These are phyloP conservation scores for Archivesica marissinica DNA, from an alignment of 1,140 invertebrate species.

Conservation along the genomic window DNA sequence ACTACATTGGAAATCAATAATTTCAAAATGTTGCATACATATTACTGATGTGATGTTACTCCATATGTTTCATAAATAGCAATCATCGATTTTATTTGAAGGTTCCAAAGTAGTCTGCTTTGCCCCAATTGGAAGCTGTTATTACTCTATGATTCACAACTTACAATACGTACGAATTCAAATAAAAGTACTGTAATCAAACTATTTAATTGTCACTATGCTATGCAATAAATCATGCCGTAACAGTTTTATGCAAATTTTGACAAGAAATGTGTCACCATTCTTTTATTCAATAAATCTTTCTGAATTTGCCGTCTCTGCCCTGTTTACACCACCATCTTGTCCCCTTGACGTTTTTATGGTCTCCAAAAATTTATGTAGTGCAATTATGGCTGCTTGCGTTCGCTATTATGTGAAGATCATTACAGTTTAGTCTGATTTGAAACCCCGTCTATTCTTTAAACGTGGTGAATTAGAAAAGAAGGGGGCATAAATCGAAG, in stretches of 20 bases:
- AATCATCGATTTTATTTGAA: too few species aligned
- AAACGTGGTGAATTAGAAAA: constrained; percentile 53
- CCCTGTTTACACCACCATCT: constrained; percentile 52
- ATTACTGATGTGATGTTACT: too few species aligned
- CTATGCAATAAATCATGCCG: neutral
- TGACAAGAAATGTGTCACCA: constrained; percentile 6
- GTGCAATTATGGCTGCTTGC: constrained; percentile 42
- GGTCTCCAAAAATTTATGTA: constrained; percentile 54
- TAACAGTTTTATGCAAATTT: constrained; percentile 31
- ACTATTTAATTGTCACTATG: too few species aligned
- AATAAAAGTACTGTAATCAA: too few species aligned
- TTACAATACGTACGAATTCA: too few species aligned
- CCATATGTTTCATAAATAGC: too few species aligned
- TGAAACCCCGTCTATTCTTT: constrained; percentile 31
- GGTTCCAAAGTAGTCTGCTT: too few species aligned
- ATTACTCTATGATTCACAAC: too few species aligned
- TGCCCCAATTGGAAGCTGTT: too few species aligned
- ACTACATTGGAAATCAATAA: too few species aligned
- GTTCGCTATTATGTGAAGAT: neutral
- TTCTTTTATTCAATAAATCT: constrained; percentile 54
- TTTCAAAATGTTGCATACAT: too few species aligned
- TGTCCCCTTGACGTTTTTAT: constrained; percentile 57
- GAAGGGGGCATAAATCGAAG: constrained; percentile 43
- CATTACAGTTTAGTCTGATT: neutral
- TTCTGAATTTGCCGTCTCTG: neutral